Evolutionary conservation across 2,797 vertebrate genomes (phyloP), one percentile per base, ranked within the genome.

Genomic region (Gambelia wislizenii): DNA sequence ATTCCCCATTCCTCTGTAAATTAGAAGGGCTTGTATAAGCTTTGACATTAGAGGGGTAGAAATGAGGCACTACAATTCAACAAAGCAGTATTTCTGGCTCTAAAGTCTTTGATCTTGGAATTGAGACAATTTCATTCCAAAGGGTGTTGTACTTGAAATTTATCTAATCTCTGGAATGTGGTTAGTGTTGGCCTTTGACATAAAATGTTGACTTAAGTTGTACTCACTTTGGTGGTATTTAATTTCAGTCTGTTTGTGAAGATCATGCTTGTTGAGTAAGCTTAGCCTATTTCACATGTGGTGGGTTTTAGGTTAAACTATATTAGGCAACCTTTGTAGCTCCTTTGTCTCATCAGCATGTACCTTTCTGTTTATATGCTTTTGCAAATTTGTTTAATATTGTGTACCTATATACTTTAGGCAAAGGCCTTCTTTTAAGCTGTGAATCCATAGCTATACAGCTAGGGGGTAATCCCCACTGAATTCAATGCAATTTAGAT

Each of bases 231-330:
- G 0, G 30, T 25, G 0, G 10, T 87, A 87, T 79, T 87, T 47
- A 30, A 47, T 39, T 61, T 93, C 84, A 90, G 70, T 14, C 85
- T 83, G 4, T 22, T 54, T 52, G 20, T 89, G n/a, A 30, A 85
- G n/a, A 85, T 54, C 59, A 92, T 90, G 36, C 42, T 56, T 78
- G 72, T 85, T 75, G 47, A 87, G 89, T 89, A 88, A 2, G 81
- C 42, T 27, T 49, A n/a, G 33, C 14, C 91, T 92, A 83, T 25
- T 77, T 56, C 22, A 39, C 56, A 75, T 54, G 56, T 18, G 30
- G 77, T 91, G 70, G 85, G 80, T 85, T 78, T 91, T 92, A 89
- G 42, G 44, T 91, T 95, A 78, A 87, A 81, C 76, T 39, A 78
- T 42, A 47, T 30, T 18, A 39, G 8, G 18, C 7, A 27, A 27